These are phyloP conservation scores for Lates calcarifer DNA, from an alignment of 2,113 vertebrate genomes.

Conservation along the genomic window DNA sequence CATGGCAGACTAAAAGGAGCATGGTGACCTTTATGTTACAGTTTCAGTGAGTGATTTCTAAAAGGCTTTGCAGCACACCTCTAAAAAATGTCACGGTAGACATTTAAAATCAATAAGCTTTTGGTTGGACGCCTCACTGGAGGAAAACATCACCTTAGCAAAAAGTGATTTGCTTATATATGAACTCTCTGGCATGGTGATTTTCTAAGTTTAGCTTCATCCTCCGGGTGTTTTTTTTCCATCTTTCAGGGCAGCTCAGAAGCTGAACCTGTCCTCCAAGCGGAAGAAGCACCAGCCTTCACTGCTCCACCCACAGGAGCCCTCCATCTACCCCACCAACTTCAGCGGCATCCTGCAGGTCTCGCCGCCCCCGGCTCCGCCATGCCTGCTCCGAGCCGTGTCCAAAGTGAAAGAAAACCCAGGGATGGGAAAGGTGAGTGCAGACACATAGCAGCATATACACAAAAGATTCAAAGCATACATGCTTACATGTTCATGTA, in stretches of 20 bases:
- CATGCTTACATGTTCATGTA: neutral
- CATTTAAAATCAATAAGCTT: constrained; percentile 68
- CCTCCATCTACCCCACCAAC: constrained; percentile 94
- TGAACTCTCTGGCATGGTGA: neutral
- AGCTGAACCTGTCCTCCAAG: constrained; percentile 97
- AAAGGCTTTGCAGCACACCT: constrained; percentile 33
- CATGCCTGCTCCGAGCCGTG: constrained; percentile 94
- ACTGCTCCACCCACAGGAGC: constrained; percentile 88
- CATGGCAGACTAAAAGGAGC: constrained; percentile 59
- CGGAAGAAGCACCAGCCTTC: constrained; percentile 95
- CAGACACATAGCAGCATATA: neutral
- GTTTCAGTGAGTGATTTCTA: constrained; percentile 48
- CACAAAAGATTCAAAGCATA: constrained; percentile 19
- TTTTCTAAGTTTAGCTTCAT: constrained; percentile 33
- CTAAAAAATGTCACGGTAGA: constrained; percentile 64
- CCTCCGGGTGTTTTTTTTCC: neutral
- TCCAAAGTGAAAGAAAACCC: constrained; percentile 98
- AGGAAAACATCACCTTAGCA: constrained; percentile 24
- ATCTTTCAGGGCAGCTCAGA: constrained; percentile 94
- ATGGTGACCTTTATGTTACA: constrained; percentile 71
- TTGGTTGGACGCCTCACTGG: neutral
- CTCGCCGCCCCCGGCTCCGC: constrained; percentile 93
- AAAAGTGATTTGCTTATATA: constrained; percentile 13
- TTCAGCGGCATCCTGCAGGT: constrained; percentile 95
- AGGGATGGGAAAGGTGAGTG: constrained; percentile 95